Percentiles rank a stretch among this genome's conserved stretches.
Conservation (phyloP, 2,888 invertebrate genomes). For the Scrobipalpa atriplicella region DNA sequence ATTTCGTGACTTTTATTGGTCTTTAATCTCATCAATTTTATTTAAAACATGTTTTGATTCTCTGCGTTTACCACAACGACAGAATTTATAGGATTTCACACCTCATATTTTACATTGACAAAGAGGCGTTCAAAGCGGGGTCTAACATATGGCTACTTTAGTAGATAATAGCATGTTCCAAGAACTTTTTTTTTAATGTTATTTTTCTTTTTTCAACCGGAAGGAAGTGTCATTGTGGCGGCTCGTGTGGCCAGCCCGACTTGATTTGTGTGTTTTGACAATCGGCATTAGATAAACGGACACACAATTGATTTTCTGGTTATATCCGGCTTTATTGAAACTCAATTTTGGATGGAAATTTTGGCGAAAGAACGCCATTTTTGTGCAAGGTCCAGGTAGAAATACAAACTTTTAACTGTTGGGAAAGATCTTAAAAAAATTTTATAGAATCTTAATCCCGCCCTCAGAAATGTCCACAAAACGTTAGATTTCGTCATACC, state of each 20-base stretch:
- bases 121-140: conserved; percentile 49
- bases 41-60: conserved; percentile 23
- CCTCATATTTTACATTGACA: conserved; percentile 48
- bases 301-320: conserved; percentile 48
- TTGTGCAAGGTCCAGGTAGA: conserved; percentile 55
- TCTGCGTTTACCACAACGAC: conserved; percentile 35
- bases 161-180: conserved; percentile 48
- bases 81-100: conserved; percentile 58
- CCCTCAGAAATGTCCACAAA: conserved; percentile 48
- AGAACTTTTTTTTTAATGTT: conserved; percentile 42
- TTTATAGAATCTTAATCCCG: conserved; percentile 37
- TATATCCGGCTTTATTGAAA: conserved; percentile 44
- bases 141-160: conserved; percentile 50
- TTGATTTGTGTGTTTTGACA: conserved; percentile 74
- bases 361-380: conserved; percentile 31
- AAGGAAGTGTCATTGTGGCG: conserved; percentile 68
- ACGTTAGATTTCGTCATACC: conserved; percentile 54
- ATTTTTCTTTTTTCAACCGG: conserved; percentile 57
- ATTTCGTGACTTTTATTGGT: background rate
- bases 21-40: conserved; percentile 35
- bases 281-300: conserved; percentile 57
- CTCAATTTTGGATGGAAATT: conserved; percentile 13
- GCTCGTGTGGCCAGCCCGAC: conserved; percentile 61
- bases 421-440: background rate
- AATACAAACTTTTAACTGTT: conserved; percentile 26